phyloP scores from a whole-genome alignment of 2,888 invertebrate genomes.

The Scaptomyza polygonia region DNA sequence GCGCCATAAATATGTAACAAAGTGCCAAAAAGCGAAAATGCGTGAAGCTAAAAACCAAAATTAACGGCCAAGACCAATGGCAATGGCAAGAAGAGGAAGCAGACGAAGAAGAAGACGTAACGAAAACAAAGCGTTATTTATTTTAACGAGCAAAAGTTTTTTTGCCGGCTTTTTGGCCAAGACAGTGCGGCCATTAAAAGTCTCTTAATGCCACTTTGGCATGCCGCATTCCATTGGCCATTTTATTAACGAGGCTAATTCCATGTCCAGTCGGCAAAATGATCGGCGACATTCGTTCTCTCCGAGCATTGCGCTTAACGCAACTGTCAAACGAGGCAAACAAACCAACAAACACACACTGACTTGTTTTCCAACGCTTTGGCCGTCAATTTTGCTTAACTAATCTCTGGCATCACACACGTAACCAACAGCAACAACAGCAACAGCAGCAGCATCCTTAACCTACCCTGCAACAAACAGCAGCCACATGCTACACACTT shows the following conservation, averaged over 20 bases:
- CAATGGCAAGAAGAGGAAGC: no score
- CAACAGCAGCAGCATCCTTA: constrained; percentile 13
- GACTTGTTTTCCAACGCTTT: constrained; percentile 8
- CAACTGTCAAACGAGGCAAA: constrained; percentile 29
- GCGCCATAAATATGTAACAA: constrained; percentile 59
- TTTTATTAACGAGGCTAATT: constrained; percentile 73
- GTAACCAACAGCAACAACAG: constrained; percentile 44
- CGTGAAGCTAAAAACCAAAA: constrained; percentile 19
- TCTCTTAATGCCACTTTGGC: constrained; percentile 71
- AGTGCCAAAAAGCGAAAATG: constrained; percentile 37
- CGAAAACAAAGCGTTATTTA: constrained; percentile 53
- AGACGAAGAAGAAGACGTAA: constrained; percentile 2
- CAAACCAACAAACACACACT: constrained; percentile 1
- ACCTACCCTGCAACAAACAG: not conserved
- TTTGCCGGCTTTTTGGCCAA: constrained; percentile 42
- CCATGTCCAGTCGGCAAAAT: constrained; percentile 43
- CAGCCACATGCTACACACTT: not conserved
- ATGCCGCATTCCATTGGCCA: constrained; percentile 65
- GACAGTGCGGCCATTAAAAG: constrained; percentile 58
- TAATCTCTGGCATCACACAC: constrained; percentile 69
- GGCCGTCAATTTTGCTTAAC: constrained; percentile 74
- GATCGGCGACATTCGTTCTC: constrained; percentile 37
- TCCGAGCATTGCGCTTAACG: constrained; percentile 12
- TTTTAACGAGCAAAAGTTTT: constrained; percentile 74
- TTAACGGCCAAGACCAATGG: not conserved